phyloP scores from a whole-genome alignment of 2,113 vertebrate genomes.

The Oncorhynchus mykiss region DNA sequence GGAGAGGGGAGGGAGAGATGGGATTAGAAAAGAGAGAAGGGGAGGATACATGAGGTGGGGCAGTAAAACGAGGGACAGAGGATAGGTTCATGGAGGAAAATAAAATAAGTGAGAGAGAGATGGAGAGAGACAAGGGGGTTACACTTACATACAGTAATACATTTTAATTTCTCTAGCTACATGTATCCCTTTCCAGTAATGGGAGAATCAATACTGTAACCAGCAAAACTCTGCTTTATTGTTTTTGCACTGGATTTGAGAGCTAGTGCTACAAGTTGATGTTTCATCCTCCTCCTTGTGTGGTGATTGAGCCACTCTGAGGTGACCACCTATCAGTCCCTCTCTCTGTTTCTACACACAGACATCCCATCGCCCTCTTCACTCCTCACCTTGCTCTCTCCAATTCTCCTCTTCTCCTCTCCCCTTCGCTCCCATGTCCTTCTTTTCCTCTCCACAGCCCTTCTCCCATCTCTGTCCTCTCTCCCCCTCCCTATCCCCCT shows the following conservation, averaged over 20 bases:
- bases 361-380: slow-evolving; percentile 29
- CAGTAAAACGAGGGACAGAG: slow-evolving; percentile 12
- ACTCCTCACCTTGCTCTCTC: background rate
- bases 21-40: slow-evolving; percentile 53
- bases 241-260: too few relatives aligned
- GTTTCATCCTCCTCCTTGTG: too few relatives aligned
- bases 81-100: slow-evolving; percentile 41
- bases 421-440: slow-evolving; percentile 15
- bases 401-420: too few relatives aligned
- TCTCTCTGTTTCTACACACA: slow-evolving; percentile 28
- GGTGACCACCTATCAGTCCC: slow-evolving; percentile 27
- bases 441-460: background rate
- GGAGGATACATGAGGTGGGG: slow-evolving; percentile 36
- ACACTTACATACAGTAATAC: too few relatives aligned
- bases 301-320: slow-evolving; percentile 4
- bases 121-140: slow-evolving; percentile 25
- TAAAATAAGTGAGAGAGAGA: slow-evolving; percentile 13
- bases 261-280: too few relatives aligned
- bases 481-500: slow-evolving; percentile 41
- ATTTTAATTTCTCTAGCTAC: too few relatives aligned
- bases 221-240: too few relatives aligned
- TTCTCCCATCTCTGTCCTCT: background rate
- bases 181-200: too few relatives aligned
- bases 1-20: slow-evolving; percentile 35
- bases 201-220: too few relatives aligned